These are phyloP conservation scores for Ophthalmolycus amberensis DNA, from an alignment of 2,113 vertebrate genomes.

Conservation along the genomic window DNA sequence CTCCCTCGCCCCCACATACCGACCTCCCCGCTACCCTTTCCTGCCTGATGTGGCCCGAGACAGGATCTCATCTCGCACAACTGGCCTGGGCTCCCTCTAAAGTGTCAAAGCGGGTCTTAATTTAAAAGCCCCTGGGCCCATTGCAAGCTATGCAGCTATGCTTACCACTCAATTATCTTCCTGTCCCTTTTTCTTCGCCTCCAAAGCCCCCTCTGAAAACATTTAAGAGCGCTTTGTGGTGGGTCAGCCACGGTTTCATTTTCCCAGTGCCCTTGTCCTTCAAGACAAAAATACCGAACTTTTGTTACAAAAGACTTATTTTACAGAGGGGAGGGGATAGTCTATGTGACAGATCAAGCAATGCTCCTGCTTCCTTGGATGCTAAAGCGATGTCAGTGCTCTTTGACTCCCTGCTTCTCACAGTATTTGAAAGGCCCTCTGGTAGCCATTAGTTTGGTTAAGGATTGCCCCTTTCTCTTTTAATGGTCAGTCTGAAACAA, in stretches of 20 bases:
- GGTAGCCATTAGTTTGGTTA: conserved; percentile 68
- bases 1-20: conserved; percentile 37
- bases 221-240: conserved; percentile 46
- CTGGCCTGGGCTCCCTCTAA: conserved; percentile 58
- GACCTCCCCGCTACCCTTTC: conserved; percentile 55
- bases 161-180: conserved; percentile 81
- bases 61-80: conserved; percentile 73
- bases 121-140: conserved; percentile 75
- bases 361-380: conserved; percentile 24
- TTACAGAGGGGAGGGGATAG: conserved; percentile 5
- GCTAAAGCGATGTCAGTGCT: conserved; percentile 44
- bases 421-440: conserved; percentile 57
- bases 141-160: conserved; percentile 68
- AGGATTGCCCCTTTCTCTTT: conserved; percentile 52
- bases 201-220: conserved; percentile 64
- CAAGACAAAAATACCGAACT: conserved; percentile 33
- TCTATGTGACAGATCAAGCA: conserved; percentile 26
- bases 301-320: conserved; percentile 30
- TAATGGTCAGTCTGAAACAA: conserved; percentile 72
- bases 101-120: conserved; percentile 79
- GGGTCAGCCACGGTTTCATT: conserved; percentile 43
- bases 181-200: conserved; percentile 58
- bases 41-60: conserved; percentile 66
- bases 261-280: conserved; percentile 44
- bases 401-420: conserved; percentile 51